Percentiles rank a stretch among this genome's conserved stretches.
These are phyloP conservation scores for Polylopha cassiicola DNA, from an alignment of 2,888 invertebrate species.

Conservation along the genomic window DNA sequence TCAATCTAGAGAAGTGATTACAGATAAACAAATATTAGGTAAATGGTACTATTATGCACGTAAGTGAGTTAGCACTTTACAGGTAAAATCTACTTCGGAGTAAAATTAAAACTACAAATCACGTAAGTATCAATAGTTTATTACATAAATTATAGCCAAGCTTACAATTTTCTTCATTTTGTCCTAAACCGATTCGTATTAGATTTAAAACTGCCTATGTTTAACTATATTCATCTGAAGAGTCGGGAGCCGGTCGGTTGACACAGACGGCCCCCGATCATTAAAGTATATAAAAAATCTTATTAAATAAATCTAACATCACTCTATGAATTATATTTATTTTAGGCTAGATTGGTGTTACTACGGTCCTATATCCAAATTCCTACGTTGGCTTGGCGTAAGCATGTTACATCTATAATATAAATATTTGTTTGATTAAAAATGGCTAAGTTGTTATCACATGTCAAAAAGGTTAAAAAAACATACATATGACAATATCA, in stretches of 20 bases:
- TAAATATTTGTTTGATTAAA: no score
- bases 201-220: constrained; percentile 65
- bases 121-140: constrained; percentile 72
- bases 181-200: constrained; percentile 62
- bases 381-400: constrained; percentile 45
- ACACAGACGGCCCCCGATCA: constrained; percentile 33
- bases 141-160: constrained; percentile 77
- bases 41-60: no score
- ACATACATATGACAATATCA: no score
- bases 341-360: constrained; percentile 75
- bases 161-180: constrained; percentile 69
- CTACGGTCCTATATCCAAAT: constrained; percentile 60
- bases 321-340: constrained; percentile 64
- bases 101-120: constrained; percentile 37
- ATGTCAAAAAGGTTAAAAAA: no score
- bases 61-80: no score
- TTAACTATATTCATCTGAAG: constrained; percentile 43
- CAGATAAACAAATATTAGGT: no score
- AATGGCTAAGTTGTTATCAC: no score
- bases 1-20: no score
- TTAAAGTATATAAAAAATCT: constrained; percentile 60
- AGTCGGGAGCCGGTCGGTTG: constrained; percentile 3
- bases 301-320: constrained; percentile 71
- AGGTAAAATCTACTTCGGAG: constrained; percentile 10
- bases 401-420: constrained; percentile 51